These are phyloP conservation scores for Strigamia crassipes DNA, from an alignment of 2,888 invertebrate genomes.

Conservation along the genomic window DNA sequence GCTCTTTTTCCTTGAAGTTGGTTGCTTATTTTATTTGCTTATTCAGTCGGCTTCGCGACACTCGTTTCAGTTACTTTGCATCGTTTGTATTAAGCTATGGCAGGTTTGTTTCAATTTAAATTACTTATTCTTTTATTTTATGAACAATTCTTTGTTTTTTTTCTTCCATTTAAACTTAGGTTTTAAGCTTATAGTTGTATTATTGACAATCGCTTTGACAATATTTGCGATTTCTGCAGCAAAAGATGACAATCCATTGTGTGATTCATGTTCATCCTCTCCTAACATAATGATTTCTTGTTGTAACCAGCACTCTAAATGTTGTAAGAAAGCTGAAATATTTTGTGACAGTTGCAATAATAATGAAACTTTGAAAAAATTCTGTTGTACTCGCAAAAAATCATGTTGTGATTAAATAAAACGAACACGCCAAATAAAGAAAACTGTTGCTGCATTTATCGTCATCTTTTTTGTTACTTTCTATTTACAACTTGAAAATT, in stretches of 20 bases:
- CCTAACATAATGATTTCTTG: neutral
- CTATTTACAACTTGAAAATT: neutral
- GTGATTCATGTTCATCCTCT: neutral
- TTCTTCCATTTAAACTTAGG: neutral
- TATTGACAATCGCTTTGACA: neutral
- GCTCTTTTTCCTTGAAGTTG: neutral
- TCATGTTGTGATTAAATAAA: neutral
- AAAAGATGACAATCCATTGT: neutral
- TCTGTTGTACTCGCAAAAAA: neutral
- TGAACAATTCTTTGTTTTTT: neutral
- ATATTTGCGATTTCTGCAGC: neutral
- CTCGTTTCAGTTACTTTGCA: neutral
- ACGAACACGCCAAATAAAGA: neutral
- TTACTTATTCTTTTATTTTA: neutral
- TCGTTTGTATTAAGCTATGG: neutral
- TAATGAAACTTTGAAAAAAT: neutral
- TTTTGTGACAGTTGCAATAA: neutral
- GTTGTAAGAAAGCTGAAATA: neutral
- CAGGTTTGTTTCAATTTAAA: neutral
- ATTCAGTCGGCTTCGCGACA: neutral
- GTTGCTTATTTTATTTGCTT: neutral
- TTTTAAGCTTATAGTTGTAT: neutral
- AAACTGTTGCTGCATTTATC: neutral
- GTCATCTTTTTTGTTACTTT: neutral
- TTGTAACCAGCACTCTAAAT: neutral